phyloP scores from a whole-genome alignment of 2,888 invertebrate genomes.

The Oligia latruncula region DNA sequence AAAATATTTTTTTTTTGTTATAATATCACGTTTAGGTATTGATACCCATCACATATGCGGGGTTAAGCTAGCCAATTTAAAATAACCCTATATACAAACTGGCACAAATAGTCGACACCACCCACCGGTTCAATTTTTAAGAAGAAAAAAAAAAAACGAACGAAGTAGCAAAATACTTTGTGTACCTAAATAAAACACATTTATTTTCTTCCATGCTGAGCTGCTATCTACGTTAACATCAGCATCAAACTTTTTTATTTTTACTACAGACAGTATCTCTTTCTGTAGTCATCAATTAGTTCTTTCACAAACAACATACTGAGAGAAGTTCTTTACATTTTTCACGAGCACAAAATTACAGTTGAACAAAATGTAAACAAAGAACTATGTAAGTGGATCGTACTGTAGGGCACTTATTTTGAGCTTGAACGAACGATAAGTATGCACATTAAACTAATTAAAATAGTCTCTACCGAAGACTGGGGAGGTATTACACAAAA shows the following conservation, averaged over 20 bases:
- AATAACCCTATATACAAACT: not conserved
- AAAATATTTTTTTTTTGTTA: no score
- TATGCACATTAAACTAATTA: constrained; percentile 86
- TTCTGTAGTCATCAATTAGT: constrained; percentile 51
- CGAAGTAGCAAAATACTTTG: not conserved
- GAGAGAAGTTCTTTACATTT: constrained; percentile 57
- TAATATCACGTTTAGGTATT: not conserved
- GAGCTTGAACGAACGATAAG: constrained; percentile 81
- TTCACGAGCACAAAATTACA: constrained; percentile 63
- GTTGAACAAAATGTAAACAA: constrained; percentile 71
- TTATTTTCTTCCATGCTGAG: constrained; percentile 5
- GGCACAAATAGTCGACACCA: not conserved
- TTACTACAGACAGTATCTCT: constrained; percentile 29
- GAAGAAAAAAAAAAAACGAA: not conserved
- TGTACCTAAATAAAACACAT: constrained; percentile 17
- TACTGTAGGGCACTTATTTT: constrained; percentile 73
- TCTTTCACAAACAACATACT: constrained; percentile 43
- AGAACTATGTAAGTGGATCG: constrained; percentile 69
- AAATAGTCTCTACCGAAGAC: constrained; percentile 78
- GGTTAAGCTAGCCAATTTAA: not conserved
- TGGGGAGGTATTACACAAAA: constrained; percentile 70
- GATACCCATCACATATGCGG: not conserved
- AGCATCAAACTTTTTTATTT: constrained; percentile 35
- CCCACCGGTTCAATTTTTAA: not conserved
- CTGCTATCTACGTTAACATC: constrained; percentile 19